Percentiles rank a stretch among this genome's conserved stretches.
phyloP scores from a whole-genome alignment of 2,113 vertebrate species.

The Bombycilla garrulus region DNA sequence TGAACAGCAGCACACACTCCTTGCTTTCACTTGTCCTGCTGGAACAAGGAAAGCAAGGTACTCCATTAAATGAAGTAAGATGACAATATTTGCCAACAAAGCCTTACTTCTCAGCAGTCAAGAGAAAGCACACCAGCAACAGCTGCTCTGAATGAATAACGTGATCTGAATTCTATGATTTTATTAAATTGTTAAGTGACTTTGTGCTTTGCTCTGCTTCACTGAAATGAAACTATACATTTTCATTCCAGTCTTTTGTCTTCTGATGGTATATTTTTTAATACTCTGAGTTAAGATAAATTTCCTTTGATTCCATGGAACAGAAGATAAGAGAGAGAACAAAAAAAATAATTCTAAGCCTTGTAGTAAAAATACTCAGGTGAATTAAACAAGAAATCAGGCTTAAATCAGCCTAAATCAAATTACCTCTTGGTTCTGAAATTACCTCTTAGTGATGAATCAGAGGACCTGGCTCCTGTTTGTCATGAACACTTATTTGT shows the following conservation, averaged over 20 bases:
- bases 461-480: constrained; percentile 22
- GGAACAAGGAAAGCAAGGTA: not conserved
- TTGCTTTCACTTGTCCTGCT: not conserved
- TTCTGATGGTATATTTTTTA: constrained; percentile 44
- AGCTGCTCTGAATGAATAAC: constrained; percentile 44
- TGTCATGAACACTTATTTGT: constrained; percentile 48
- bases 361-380: constrained; percentile 27
- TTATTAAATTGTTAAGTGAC: constrained; percentile 52
- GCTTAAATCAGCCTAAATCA: constrained; percentile 49
- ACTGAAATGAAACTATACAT: constrained; percentile 61
- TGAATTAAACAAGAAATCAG: constrained; percentile 44
- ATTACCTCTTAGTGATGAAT: constrained; percentile 17
- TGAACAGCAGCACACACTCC: not conserved
- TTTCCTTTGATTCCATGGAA: constrained; percentile 61
- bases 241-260: constrained; percentile 50
- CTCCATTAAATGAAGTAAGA: not conserved
- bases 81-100: not conserved
- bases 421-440: constrained; percentile 52
- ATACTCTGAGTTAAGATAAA: constrained; percentile 59
- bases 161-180: constrained; percentile 56
- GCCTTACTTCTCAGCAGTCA: not conserved
- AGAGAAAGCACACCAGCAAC: constrained; percentile 6
- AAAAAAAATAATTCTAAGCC: constrained; percentile 24
- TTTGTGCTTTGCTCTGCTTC: constrained; percentile 53
- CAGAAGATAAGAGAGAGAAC: constrained; percentile 4